Evolutionary conservation across 2,797 vertebrate genomes (phyloP), one percentile per base, ranked within the genome.

Genomic region (Molossus molossus): DNA sequence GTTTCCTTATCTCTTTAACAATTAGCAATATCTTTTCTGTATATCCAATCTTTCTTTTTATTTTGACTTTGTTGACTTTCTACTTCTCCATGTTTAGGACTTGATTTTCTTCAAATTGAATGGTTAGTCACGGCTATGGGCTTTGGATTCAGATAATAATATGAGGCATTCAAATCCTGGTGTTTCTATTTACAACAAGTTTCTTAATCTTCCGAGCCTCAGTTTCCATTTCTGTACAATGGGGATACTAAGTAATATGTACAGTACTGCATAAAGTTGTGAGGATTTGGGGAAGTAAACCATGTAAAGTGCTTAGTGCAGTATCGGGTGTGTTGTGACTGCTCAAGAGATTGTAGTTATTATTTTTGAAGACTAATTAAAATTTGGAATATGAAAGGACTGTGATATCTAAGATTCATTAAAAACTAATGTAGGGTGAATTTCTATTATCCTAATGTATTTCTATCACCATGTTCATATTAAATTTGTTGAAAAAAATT

Each of bases 391-490:
- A 88, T 96, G 90, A 94, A 95, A 97, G 95, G 95, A 97, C 96
- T 96, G 94, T 97, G 97, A 96, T 97, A 91, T 93, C 96, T 95
- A 95, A 97, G 96, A 98, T 95, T 98, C 97, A 97, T 98, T 97
- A 97, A 96, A 97, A 97, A 93, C 97, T 97, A 97, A 98, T 97
- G 96, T 97, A 96, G 97, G 91, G 97, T 97, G 97, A 97, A 96
- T 96, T 97, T 96, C 97, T 97, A 97, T 98, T 97, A 97, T 90
- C 96, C 96, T 97, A 96, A 98, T 97, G 96, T 96, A 90, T 89
- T 98, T 97, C 96, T 90, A 97, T 97, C 96, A 97, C 83, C 94
- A 76, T 86, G 62, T 87, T 97, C 97, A 65, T 95, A 97, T 97
- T 89, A 96, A 94, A 95, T 93, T 98, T 97, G 96, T 96, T 98